Conservation (phyloP, 2,797 vertebrate species). For the Buceros bicornis region DNA sequence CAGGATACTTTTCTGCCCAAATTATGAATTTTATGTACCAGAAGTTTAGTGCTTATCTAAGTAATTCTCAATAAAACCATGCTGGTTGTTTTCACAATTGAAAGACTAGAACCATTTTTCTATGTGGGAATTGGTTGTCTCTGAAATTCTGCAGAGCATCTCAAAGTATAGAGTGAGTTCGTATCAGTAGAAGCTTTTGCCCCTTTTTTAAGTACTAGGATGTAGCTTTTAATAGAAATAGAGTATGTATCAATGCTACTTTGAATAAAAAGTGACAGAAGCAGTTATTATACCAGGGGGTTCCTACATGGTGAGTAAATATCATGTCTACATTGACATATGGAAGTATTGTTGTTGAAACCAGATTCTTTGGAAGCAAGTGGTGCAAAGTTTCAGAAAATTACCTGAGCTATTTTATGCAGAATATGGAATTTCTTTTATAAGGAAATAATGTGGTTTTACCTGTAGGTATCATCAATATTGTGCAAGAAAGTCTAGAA, state of each 20-base stretch:
- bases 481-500: not conserved
- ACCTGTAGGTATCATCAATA: not conserved
- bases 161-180: not conserved
- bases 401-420: not conserved
- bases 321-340: not conserved
- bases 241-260: not conserved
- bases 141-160: not conserved
- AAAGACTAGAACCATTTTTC: not conserved
- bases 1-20: not conserved
- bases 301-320: not conserved
- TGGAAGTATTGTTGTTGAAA: not conserved
- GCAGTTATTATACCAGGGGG: not conserved
- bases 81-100: not conserved
- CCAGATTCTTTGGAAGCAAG: not conserved
- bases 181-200: not conserved
- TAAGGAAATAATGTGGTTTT: not conserved
- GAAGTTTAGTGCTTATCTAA: not conserved
- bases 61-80: not conserved
- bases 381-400: not conserved
- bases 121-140: not conserved
- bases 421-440: not conserved
- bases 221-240: not conserved
- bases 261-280: not conserved
- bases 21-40: not conserved
- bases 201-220: not conserved